Base-by-base conservation (phyloP, 2,888 invertebrate species). In the Aricia artaxerxes region DNA sequence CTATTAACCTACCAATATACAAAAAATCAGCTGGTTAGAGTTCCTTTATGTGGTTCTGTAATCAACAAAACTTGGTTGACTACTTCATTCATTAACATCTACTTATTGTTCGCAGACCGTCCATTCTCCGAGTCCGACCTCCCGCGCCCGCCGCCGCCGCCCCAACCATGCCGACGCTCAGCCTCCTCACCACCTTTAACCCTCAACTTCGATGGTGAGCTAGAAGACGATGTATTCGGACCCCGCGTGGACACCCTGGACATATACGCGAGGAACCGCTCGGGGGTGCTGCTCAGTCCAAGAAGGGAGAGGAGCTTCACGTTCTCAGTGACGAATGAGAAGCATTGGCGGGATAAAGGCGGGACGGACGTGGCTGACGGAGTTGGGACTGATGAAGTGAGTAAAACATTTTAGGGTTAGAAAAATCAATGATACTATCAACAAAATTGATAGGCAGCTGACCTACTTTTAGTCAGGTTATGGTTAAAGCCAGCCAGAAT, bases 141-240 rank as follows among this genome's bases (percentile, higher is more conserved):
- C 80, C 87, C 88, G 44, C 87, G 90, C 31, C 88, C 88, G 0
- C 85, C 87, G 1, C 87, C 88, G 31, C 84, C 85, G 0, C 87
- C 87, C 1, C 85, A 82, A 16, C 89, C 88, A 77, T 88, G 89
- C 82, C 88, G 92, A 1, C 87, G 89, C 61, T 94, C 94, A 5
- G 93, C 94, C 0, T 91, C 92, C 0, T 91, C 92, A 0, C 92
- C 93, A 0, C 93, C 93, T 0, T 87, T 91, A 1, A 87, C 91
- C 5, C 83, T 93, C 13, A 90, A 88, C 83, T 86, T 93, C 82
- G 93, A 94, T 83, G 87, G 90, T 2, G 93, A 94, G 73, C 83
- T 93, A 1, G 94, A 94, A n/a, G 94, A 94, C 80, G 94, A 94
- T 81, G 94, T 94, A n/a, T 94, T 94, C 86, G 85, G 89, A 83